A percentile compares a stretch with the other conserved stretches of the same genome.
Evolutionary conservation across 2,113 vertebrate genomes (phyloP).

Genomic region (Holacanthus passer): DNA sequence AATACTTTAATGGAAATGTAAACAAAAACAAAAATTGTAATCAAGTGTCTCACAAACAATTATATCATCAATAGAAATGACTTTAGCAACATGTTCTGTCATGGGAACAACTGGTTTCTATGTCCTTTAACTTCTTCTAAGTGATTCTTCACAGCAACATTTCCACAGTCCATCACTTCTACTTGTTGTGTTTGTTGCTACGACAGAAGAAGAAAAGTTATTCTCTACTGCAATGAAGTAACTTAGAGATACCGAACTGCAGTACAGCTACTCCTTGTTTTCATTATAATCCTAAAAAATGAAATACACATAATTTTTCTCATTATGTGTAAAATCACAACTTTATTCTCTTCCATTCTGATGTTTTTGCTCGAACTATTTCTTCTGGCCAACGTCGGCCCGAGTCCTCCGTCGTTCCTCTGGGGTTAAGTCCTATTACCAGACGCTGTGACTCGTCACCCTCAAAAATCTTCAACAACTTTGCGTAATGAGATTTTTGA

Average conservation of each 20-base stretch:
- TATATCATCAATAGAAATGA: neutral
- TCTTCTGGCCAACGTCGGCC: no score
- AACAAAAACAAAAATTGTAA: no score
- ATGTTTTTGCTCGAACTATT: no score
- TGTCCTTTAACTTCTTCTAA: neutral
- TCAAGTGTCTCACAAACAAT: neutral
- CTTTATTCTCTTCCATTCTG: neutral
- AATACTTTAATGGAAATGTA: neutral
- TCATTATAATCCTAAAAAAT: no score
- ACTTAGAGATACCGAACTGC: neutral
- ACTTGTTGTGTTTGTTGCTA: neutral
- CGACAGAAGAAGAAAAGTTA: neutral
- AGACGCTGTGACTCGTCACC: neutral
- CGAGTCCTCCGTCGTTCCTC: no score
- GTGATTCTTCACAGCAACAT: neutral
- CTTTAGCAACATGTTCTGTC: neutral
- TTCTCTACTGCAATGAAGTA: neutral
- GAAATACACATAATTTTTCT: no score
- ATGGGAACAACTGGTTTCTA: neutral
- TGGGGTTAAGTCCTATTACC: no score
- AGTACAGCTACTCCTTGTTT: no score
- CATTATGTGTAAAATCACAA: no score
- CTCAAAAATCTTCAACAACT: slow-evolving; percentile 7
- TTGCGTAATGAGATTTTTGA: slow-evolving; percentile 41
- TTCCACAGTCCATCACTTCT: neutral